A percentile compares a stretch with the other conserved stretches of the same genome.
These are phyloP conservation scores for Dynastes hyllus DNA, from an alignment of 2,888 invertebrate species.

Conservation along the genomic window DNA sequence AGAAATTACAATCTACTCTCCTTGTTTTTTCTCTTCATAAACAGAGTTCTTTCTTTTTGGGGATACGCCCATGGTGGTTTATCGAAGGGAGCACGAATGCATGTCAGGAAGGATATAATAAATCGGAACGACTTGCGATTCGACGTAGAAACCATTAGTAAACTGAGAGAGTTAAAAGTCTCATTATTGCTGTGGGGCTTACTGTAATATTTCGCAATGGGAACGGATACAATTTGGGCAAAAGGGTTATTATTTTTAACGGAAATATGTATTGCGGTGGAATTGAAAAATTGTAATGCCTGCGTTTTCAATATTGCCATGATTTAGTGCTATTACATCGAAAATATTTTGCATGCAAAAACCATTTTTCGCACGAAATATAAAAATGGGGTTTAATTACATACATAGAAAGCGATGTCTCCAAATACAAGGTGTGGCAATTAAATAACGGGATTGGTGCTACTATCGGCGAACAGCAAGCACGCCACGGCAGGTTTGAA, in stretches of 20 bases:
- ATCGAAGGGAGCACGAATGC: slow-evolving; percentile 43
- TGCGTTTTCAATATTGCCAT: slow-evolving; percentile 9
- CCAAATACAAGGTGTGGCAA: too few species aligned
- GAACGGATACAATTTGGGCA: slow-evolving; percentile 33
- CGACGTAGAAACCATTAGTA: slow-evolving; percentile 44
- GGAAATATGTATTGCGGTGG: slow-evolving; percentile 33
- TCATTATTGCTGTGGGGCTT: slow-evolving; percentile 42
- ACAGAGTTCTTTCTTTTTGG: slow-evolving; percentile 18
- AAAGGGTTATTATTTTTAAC: slow-evolving; percentile 34
- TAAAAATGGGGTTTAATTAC: too few species aligned
- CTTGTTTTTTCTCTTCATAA: slow-evolving; percentile 51
- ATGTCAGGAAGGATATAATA: slow-evolving; percentile 49
- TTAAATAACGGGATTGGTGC: too few species aligned
- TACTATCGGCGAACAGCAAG: too few species aligned
- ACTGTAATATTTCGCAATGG: slow-evolving; percentile 37
- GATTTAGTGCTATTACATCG: neutral
- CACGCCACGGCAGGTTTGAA: too few species aligned
- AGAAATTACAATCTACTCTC: slow-evolving; percentile 66
- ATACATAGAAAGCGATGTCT: too few species aligned
- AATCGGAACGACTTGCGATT: slow-evolving; percentile 49
- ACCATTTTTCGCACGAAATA: slow-evolving; percentile 10
- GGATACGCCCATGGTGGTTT: slow-evolving; percentile 40
- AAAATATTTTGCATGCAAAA: neutral
- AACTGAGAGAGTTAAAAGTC: slow-evolving; percentile 42
- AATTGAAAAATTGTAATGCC: slow-evolving; percentile 36